A percentile compares a stretch with the other conserved stretches of the same genome.
These are phyloP conservation scores for Chrysomallon squamiferum DNA, from an alignment of 1,140 invertebrate species.

Conservation along the genomic window DNA sequence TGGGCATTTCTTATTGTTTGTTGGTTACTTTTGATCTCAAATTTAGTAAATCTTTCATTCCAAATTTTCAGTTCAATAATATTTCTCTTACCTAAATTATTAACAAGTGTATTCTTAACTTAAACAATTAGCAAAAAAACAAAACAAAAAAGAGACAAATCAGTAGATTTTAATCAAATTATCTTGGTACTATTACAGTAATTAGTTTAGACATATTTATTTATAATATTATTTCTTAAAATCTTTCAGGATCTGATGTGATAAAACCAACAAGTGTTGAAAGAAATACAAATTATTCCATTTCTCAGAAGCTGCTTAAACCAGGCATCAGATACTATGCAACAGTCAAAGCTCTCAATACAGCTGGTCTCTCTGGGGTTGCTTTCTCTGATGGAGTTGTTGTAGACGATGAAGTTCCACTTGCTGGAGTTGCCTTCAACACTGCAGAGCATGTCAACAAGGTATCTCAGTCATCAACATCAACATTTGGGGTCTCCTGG, in stretches of 20 bases:
- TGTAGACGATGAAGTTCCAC: neutral
- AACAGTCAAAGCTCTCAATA: constrained; percentile 24
- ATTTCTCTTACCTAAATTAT: too few relatives aligned
- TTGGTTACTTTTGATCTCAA: too few relatives aligned
- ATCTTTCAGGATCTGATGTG: constrained; percentile 19
- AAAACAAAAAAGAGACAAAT: too few relatives aligned
- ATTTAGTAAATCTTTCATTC: too few relatives aligned
- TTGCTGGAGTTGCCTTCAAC: constrained; percentile 10
- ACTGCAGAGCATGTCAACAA: constrained; percentile 10
- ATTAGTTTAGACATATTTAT: too few relatives aligned
- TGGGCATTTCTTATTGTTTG: too few relatives aligned
- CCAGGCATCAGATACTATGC: constrained; percentile 10
- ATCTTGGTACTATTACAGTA: too few relatives aligned
- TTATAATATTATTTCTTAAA: too few relatives aligned
- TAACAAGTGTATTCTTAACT: too few relatives aligned
- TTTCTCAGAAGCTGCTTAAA: constrained; percentile 5
- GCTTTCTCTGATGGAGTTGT: constrained; percentile 4
- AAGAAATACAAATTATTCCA: neutral
- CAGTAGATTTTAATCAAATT: too few relatives aligned
- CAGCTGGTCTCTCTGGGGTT: constrained; percentile 22
- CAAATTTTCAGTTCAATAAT: too few relatives aligned
- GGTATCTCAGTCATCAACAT: constrained; percentile 4
- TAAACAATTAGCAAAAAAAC: too few relatives aligned
- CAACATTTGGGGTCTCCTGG: constrained; percentile 22
- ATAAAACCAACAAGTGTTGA: constrained; percentile 1